Percentiles rank a stretch among this genome's conserved stretches.
Conservation (phyloP, 2,113 vertebrate species). For the Macheiramphus alcinus region DNA sequence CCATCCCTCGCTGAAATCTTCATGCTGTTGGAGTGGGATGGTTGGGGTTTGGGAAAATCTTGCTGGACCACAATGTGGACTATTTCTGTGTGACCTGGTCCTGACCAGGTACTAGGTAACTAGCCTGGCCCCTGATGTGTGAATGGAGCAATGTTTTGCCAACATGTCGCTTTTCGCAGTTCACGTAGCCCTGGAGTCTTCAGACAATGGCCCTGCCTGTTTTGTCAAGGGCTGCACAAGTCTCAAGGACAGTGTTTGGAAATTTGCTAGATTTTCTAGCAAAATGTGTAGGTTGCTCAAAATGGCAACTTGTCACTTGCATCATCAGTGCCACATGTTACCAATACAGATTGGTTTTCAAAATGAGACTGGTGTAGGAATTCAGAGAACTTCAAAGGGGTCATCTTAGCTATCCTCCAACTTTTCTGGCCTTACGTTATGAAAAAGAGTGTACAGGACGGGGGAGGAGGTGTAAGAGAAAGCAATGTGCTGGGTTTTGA, state of each 20-base stretch:
- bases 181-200: neutral
- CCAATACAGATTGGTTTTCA: neutral
- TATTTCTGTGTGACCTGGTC: neutral
- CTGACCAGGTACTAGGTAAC: neutral
- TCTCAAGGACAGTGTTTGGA: neutral
- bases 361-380: neutral
- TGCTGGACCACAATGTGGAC: neutral
- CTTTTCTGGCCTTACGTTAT: neutral
- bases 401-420: neutral
- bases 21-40: neutral
- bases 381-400: neutral
- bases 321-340: neutral
- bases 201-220: neutral
- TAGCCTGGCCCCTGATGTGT: neutral
- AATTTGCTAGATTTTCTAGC: neutral
- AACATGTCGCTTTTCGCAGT: neutral
- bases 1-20: neutral
- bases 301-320: neutral
- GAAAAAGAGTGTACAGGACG: neutral
- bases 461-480: neutral
- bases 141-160: neutral
- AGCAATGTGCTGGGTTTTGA: neutral
- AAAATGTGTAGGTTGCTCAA: neutral
- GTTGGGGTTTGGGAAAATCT: neutral
- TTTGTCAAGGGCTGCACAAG: neutral